phyloP scores from a whole-genome alignment of 1,140 invertebrate genomes.

The Neodiprion virginianus region DNA sequence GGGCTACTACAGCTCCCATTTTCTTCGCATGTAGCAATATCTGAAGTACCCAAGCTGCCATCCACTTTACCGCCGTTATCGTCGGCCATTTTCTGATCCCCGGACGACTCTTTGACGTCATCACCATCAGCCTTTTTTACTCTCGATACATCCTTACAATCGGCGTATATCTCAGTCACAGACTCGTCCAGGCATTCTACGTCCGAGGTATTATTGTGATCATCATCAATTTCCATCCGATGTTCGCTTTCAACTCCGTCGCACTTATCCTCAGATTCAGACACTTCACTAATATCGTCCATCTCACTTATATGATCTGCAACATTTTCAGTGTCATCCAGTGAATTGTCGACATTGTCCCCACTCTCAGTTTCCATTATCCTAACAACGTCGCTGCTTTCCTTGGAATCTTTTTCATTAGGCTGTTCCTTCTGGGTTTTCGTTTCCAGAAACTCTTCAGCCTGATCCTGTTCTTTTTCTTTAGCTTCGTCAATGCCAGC shows the following conservation, averaged over 20 bases:
- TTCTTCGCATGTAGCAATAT: slow-evolving; percentile 55
- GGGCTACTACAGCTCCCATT: slow-evolving; percentile 56
- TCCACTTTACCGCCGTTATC: slow-evolving; percentile 38
- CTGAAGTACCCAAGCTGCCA: slow-evolving; percentile 44
- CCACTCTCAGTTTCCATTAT: not conserved
- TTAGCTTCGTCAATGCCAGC: slow-evolving; percentile 28
- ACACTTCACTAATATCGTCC: slow-evolving; percentile 49
- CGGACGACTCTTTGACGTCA: slow-evolving; percentile 49
- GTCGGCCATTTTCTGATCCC: slow-evolving; percentile 34
- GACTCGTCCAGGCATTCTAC: slow-evolving; percentile 56
- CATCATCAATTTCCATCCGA: slow-evolving; percentile 55
- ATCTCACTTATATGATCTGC: slow-evolving; percentile 41
- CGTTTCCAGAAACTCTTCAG: slow-evolving; percentile 35
- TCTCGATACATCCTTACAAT: slow-evolving; percentile 17
- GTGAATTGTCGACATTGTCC: slow-evolving; percentile 15
- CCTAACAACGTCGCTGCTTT: slow-evolving; percentile 10
- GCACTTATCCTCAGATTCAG: slow-evolving; percentile 41
- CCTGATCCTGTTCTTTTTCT: slow-evolving; percentile 46
- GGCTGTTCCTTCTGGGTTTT: slow-evolving; percentile 19
- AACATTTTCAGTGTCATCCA: slow-evolving; percentile 26
- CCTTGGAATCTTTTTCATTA: not conserved
- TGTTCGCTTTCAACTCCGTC: slow-evolving; percentile 36
- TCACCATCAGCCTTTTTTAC: slow-evolving; percentile 40
- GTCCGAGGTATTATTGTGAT: slow-evolving; percentile 52
- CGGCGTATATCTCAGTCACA: slow-evolving; percentile 24